Conservation (phyloP, 2,888 invertebrate species). For the Cotesia congregata region DNA sequence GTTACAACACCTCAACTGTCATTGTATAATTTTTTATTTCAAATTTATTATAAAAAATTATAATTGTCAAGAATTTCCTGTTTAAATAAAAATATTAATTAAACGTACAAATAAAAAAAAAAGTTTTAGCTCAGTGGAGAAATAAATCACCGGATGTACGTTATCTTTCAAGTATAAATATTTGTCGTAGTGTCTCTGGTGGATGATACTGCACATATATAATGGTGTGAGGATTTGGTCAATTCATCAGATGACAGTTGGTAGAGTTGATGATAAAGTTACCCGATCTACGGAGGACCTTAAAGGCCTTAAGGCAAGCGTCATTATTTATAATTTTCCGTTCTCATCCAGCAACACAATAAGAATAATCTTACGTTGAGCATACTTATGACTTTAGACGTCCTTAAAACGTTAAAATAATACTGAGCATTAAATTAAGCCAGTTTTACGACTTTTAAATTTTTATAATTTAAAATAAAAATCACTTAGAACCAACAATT, state of each 20-base stretch:
- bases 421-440: neutral
- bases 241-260: slow-evolving; percentile 14
- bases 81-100: no score
- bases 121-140: neutral
- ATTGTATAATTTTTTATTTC: no score
- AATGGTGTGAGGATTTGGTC: slow-evolving; percentile 22
- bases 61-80: no score
- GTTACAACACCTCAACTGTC: neutral
- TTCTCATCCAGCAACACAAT: slow-evolving; percentile 50
- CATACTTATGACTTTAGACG: no score
- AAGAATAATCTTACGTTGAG: neutral
- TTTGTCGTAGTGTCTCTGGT: neutral
- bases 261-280: neutral
- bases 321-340: slow-evolving; percentile 70
- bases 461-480: neutral
- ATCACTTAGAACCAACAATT: neutral
- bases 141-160: neutral
- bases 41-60: no score
- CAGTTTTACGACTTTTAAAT: neutral
- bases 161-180: neutral
- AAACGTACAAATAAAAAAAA: no score
- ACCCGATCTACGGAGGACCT: slow-evolving; percentile 10
- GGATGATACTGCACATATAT: neutral
- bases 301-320: slow-evolving; percentile 40
- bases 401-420: neutral